Percentiles rank a stretch among this genome's conserved stretches.
Conservation (phyloP, 2,113 vertebrate genomes). For the Mesembrinibis cayennensis region DNA sequence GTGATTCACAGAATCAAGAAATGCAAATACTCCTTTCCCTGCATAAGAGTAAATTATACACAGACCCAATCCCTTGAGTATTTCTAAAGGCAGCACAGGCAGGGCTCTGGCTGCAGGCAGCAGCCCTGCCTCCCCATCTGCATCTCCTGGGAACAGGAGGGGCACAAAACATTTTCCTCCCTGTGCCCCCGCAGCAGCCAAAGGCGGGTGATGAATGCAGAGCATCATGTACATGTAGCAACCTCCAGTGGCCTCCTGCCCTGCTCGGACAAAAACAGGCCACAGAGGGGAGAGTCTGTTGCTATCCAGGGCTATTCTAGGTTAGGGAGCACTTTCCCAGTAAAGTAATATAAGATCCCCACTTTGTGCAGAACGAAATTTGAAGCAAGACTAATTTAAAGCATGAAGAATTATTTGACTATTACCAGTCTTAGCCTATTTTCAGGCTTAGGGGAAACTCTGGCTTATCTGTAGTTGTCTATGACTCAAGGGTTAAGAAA, state of each 20-base stretch:
- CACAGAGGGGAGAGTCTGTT: background rate
- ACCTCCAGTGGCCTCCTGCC: background rate
- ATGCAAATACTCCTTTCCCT: background rate
- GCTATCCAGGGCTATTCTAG: background rate
- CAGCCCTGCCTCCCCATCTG: background rate
- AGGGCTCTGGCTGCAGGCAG: background rate
- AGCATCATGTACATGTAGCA: fast-evolving
- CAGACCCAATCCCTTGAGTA: background rate
- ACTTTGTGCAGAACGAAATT: background rate
- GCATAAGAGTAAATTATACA: background rate
- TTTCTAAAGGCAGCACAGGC: background rate
- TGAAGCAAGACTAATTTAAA: background rate
- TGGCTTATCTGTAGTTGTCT: background rate
- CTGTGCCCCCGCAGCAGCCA: background rate
- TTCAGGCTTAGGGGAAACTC: background rate
- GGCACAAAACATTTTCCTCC: background rate
- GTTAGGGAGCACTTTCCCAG: background rate
- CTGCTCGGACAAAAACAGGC: background rate
- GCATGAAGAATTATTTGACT: background rate
- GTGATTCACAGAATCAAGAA: background rate
- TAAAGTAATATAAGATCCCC: background rate
- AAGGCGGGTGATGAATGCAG: background rate
- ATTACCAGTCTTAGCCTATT: background rate
- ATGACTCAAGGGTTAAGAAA: background rate
- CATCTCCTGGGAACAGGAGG: background rate